Percentiles rank a stretch among this genome's conserved stretches.
These are phyloP conservation scores for Macroteleia sp. DNA, from an alignment of 2,888 invertebrate species.

Conservation along the genomic window DNA sequence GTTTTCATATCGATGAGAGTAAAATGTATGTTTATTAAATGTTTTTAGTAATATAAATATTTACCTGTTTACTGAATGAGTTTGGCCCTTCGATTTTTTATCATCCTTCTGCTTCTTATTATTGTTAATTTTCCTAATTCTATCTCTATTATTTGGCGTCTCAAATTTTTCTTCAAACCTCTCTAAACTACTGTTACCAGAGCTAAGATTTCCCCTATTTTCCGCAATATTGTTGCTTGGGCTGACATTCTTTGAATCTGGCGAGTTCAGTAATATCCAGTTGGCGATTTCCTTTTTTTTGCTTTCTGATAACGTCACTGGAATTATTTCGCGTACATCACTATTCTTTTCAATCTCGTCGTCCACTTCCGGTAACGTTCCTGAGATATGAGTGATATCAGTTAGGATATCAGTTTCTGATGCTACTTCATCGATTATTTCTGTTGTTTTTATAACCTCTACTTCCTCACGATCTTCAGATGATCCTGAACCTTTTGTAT, in stretches of 20 bases:
- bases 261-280: constrained; percentile 76
- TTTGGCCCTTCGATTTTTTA: constrained; percentile 1
- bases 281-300: constrained; percentile 76
- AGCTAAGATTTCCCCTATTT: constrained; percentile 72
- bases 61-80: too few species aligned
- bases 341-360: neutral
- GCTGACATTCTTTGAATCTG: constrained; percentile 71
- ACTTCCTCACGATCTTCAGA: constrained; percentile 41
- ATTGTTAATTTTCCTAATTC: constrained; percentile 43
- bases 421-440: constrained; percentile 28
- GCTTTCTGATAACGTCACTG: constrained; percentile 70
- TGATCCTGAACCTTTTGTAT: constrained; percentile 56
- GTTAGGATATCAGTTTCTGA: too few species aligned
- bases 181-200: constrained; percentile 81
- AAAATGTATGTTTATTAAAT: too few species aligned
- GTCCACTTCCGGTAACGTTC: constrained; percentile 1
- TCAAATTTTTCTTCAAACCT: constrained; percentile 79
- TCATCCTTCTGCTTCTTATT: neutral
- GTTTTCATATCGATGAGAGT: too few species aligned
- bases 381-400: constrained; percentile 37
- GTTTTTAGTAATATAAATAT: too few species aligned
- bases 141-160: constrained; percentile 81
- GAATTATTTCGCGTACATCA: constrained; percentile 14
- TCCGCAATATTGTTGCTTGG: constrained; percentile 73
- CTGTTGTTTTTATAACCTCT: neutral